Percentiles rank a stretch among this genome's conserved stretches.
phyloP scores from a whole-genome alignment of 1,140 invertebrate species.

The Tetramorium alpestre region DNA sequence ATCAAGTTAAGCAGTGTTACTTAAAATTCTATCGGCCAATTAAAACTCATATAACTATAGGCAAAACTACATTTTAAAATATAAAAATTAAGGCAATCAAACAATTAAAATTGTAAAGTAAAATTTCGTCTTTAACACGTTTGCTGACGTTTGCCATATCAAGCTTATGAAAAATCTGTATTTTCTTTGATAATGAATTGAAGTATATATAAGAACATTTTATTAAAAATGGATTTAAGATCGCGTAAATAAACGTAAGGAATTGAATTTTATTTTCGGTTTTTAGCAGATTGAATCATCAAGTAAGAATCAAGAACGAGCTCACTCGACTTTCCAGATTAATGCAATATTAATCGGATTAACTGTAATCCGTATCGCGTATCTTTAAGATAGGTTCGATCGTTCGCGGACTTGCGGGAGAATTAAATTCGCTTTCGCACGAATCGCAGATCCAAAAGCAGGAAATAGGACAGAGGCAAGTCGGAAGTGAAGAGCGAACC shows the following conservation, averaged over 20 bases:
- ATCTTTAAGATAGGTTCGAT: not conserved
- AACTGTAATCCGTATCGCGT: slow-evolving; percentile 3
- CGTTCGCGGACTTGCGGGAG: not conserved
- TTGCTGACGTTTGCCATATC: no score
- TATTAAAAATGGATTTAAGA: not conserved
- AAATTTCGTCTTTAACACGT: not conserved
- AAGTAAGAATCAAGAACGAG: not conserved
- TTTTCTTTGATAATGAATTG: not conserved
- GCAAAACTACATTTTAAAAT: not conserved
- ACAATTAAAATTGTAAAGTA: not conserved
- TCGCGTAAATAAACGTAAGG: not conserved
- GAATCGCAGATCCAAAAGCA: not conserved
- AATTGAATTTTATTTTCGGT: not conserved
- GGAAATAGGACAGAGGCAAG: not conserved
- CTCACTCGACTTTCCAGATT: not conserved
- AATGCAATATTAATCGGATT: not conserved
- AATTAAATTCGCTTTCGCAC: slow-evolving; percentile 22
- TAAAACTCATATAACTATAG: not conserved
- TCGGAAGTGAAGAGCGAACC: slow-evolving; percentile 24
- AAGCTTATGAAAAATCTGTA: not conserved
- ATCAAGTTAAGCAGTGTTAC: not conserved
- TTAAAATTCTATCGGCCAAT: not conserved
- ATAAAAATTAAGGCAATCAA: not conserved
- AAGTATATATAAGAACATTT: not conserved
- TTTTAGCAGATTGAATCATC: not conserved